A percentile compares a stretch with the other conserved stretches of the same genome.
Evolutionary conservation across 2,113 vertebrate genomes (phyloP).

Genomic region (Platanista minor): DNA sequence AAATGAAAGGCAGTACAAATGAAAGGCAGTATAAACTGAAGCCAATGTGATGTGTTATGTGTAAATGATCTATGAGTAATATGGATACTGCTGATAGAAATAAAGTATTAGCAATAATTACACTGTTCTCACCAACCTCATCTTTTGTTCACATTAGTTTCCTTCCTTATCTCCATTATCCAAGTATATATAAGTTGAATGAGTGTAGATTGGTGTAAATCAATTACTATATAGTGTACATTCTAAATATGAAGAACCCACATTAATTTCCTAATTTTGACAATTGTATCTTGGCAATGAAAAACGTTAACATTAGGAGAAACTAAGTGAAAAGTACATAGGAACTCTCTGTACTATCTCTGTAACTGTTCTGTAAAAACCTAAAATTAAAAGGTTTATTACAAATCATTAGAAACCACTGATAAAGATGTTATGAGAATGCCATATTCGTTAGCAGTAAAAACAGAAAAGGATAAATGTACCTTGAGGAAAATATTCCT

Average conservation of each 20-base stretch:
- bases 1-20: neutral
- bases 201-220: neutral
- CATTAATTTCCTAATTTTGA: neutral
- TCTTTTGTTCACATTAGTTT: neutral
- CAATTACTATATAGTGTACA: neutral
- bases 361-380: neutral
- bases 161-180: neutral
- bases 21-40: neutral
- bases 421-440: neutral
- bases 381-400: neutral
- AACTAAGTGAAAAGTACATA: neutral
- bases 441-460: neutral
- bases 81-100: neutral
- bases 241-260: neutral
- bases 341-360: neutral
- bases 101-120: neutral
- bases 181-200: neutral
- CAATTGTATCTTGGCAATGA: neutral
- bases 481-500: neutral
- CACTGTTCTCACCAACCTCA: neutral
- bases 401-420: neutral
- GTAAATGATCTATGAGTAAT: neutral
- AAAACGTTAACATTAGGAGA: neutral
- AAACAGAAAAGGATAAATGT: neutral
- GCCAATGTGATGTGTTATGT: neutral